Percentiles rank a stretch among this genome's conserved stretches.
Evolutionary conservation across 2,113 vertebrate species (phyloP).

Genomic region (Limnothrissa miodon): DNA sequence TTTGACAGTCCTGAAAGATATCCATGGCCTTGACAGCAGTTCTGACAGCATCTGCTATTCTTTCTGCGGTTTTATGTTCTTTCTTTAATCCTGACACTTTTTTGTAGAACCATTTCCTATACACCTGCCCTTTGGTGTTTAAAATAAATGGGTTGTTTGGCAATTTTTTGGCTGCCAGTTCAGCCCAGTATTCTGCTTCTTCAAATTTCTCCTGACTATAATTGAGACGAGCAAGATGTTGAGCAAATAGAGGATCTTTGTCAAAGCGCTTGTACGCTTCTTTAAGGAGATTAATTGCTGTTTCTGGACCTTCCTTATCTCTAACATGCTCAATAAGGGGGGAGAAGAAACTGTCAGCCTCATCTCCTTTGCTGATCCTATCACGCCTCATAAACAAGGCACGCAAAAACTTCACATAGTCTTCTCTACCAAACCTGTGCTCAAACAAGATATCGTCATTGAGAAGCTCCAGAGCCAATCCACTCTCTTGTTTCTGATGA

Average conservation of each 20-base stretch:
- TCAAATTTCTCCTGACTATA: slow-evolving; percentile 73
- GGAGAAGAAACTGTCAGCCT: slow-evolving; percentile 72
- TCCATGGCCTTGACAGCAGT: slow-evolving; percentile 75
- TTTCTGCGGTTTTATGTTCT: slow-evolving; percentile 45
- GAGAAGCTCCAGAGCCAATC: slow-evolving; percentile 71
- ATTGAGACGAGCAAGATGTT: slow-evolving; percentile 78
- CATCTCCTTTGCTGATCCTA: slow-evolving; percentile 74
- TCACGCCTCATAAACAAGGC: slow-evolving; percentile 72
- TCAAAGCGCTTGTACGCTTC: slow-evolving; percentile 69
- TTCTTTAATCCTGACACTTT: slow-evolving; percentile 59
- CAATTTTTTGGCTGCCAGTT: slow-evolving; percentile 59
- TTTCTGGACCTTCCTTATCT: slow-evolving; percentile 56
- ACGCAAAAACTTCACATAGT: slow-evolving; percentile 71
- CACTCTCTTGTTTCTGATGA: slow-evolving; percentile 63
- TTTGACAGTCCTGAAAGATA: slow-evolving; percentile 73
- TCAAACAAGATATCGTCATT: slow-evolving; percentile 66
- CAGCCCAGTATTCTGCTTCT: slow-evolving; percentile 73
- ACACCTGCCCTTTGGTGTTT: slow-evolving; percentile 82
- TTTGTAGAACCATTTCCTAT: slow-evolving; percentile 72
- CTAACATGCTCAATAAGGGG: slow-evolving; percentile 76
- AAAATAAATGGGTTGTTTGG: slow-evolving; percentile 78
- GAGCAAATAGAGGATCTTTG: slow-evolving; percentile 74
- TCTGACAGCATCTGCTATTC: slow-evolving; percentile 57
- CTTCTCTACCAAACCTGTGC: slow-evolving; percentile 74
- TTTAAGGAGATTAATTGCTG: slow-evolving; percentile 70